phyloP scores from a whole-genome alignment of 2,797 vertebrate genomes.

The Sebastes hubbsi region DNA sequence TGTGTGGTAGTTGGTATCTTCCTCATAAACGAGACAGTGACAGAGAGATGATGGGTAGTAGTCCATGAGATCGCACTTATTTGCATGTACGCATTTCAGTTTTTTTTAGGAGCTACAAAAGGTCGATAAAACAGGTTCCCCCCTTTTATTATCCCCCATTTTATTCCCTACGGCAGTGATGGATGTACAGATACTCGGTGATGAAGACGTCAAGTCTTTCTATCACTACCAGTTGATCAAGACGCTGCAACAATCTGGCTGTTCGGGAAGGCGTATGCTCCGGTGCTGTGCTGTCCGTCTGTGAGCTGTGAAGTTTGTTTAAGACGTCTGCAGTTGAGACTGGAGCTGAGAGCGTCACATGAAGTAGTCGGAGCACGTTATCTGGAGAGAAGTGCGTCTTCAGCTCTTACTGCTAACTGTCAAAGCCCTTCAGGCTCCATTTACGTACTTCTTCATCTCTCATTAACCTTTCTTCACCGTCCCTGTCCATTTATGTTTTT shows the following conservation, averaged over 20 bases:
- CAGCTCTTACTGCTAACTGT: neutral
- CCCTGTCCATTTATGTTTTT: constrained; percentile 15
- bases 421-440: neutral
- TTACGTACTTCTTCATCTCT: neutral
- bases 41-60: constrained; percentile 43
- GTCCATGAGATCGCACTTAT: constrained; percentile 57
- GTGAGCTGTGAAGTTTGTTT: constrained; percentile 11
- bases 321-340: neutral
- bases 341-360: neutral
- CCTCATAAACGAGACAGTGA: constrained; percentile 50
- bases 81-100: constrained; percentile 55
- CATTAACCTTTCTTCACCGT: constrained; percentile 2
- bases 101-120: constrained; percentile 73
- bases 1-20: constrained; percentile 25
- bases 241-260: constrained; percentile 8
- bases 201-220: constrained; percentile 44
- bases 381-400: neutral
- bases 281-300: constrained; percentile 15
- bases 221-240: constrained; percentile 28
- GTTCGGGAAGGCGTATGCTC: constrained; percentile 7
- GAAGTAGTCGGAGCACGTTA: neutral
- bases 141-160: constrained; percentile 15
- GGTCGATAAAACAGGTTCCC: constrained; percentile 41
- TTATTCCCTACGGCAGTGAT: constrained; percentile 72
- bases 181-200: constrained; percentile 65